These are phyloP conservation scores for Chrysochloris asiatica DNA, from an alignment of 2,113 vertebrate genomes.

Conservation along the genomic window DNA sequence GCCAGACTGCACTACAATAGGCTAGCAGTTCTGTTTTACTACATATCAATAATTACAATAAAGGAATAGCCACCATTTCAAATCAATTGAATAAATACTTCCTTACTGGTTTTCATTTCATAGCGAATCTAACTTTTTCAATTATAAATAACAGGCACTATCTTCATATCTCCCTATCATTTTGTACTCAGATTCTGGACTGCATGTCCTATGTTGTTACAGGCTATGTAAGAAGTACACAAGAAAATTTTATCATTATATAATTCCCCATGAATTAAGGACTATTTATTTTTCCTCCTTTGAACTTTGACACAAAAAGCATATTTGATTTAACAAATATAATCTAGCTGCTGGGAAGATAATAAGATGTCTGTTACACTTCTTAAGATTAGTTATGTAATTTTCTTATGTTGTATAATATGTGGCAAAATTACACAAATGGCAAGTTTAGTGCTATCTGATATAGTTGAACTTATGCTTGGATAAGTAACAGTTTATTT, in stretches of 20 bases:
- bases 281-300: neutral
- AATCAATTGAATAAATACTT: neutral
- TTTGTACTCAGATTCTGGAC: neutral
- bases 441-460: constrained; percentile 1
- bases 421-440: neutral
- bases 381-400: neutral
- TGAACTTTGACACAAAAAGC: constrained; percentile 41
- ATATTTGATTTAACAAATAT: constrained; percentile 57
- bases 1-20: neutral
- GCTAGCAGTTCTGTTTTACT: neutral
- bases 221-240: constrained; percentile 20
- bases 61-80: neutral
- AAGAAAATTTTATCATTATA: neutral
- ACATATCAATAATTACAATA: too few relatives aligned
- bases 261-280: neutral
- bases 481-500: constrained; percentile 1
- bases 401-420: constrained; percentile 39
- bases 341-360: constrained; percentile 9
- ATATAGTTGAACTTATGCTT: constrained; percentile 46
- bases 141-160: neutral
- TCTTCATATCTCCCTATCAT: neutral
- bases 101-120: neutral
- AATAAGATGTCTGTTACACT: neutral
- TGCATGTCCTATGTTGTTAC: neutral
- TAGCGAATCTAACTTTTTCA: neutral